Evolutionary conservation across 2,113 vertebrate species (phyloP).

Genomic region (Melanocharis versteri): DNA sequence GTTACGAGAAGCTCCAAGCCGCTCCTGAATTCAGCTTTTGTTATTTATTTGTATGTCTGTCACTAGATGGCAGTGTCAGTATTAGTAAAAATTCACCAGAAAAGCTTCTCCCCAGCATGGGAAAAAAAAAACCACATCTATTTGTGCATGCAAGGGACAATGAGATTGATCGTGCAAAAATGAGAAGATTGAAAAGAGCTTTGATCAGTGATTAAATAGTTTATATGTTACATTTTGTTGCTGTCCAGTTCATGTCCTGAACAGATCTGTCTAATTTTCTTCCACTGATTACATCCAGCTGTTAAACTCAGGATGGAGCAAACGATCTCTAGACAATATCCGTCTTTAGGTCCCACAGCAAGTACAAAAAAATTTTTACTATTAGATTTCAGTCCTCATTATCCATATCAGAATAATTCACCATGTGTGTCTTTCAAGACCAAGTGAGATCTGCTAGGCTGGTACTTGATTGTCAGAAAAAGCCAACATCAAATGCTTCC

Average conservation of each 20-base stretch:
- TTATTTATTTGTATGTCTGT: not conserved
- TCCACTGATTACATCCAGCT: not conserved
- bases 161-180: not conserved
- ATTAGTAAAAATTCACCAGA: not conserved
- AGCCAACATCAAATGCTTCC: not conserved
- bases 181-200: not conserved
- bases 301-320: not conserved
- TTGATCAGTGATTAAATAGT: not conserved
- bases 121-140: not conserved
- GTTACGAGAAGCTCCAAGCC: not conserved
- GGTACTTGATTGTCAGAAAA: not conserved
- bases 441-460: not conserved
- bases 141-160: not conserved
- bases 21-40: not conserved
- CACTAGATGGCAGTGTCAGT: not conserved
- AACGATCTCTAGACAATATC: not conserved
- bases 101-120: fast-evolving
- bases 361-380: not conserved
- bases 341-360: not conserved
- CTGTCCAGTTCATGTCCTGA: not conserved
- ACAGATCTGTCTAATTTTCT: not conserved
- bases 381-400: not conserved
- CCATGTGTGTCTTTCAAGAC: not conserved
- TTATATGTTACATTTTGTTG: not conserved
- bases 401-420: not conserved